Percentiles rank a stretch among this genome's conserved stretches.
Conservation (phyloP, 2,113 vertebrate genomes). For the Pachypanchax playfairii region DNA sequence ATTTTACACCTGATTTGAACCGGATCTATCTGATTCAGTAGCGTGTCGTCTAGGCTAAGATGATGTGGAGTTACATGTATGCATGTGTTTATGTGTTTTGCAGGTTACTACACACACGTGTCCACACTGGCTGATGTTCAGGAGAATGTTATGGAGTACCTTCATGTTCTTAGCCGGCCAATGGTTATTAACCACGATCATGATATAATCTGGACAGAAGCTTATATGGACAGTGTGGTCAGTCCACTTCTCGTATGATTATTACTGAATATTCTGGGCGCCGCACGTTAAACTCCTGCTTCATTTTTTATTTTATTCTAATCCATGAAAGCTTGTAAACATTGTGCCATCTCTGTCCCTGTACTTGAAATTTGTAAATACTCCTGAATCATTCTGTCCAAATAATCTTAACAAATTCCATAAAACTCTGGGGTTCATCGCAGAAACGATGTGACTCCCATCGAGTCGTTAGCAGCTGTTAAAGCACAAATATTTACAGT, state of each 20-base stretch:
- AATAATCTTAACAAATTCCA: too few relatives aligned
- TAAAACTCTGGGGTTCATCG: too few relatives aligned
- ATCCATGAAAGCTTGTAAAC: too few relatives aligned
- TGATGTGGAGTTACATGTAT: conserved; percentile 1
- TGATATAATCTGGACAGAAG: conserved; percentile 97
- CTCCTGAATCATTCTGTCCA: too few relatives aligned
- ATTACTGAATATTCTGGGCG: not conserved
- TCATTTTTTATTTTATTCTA: not conserved
- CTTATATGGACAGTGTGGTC: conserved; percentile 95
- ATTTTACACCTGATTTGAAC: too few relatives aligned
- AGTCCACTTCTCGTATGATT: conserved; percentile 55
- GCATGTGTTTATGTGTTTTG: conserved; percentile 15
- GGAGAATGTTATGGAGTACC: conserved; percentile 98
- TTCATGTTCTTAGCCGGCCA: conserved; percentile 94
- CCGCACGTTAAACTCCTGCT: not conserved
- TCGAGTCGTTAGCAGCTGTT: too few relatives aligned
- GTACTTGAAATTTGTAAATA: too few relatives aligned
- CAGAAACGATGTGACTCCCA: too few relatives aligned
- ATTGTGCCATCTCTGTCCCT: too few relatives aligned
- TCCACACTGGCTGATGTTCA: conserved; percentile 94
- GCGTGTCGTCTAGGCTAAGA: too few relatives aligned
- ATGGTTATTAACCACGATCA: conserved; percentile 98
- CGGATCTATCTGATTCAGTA: too few relatives aligned
- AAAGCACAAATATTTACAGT: too few relatives aligned
- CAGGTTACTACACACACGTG: conserved; percentile 96